Evolutionary conservation across 2,113 vertebrate genomes (phyloP).

Genomic region (Anser brachyrhynchus): DNA sequence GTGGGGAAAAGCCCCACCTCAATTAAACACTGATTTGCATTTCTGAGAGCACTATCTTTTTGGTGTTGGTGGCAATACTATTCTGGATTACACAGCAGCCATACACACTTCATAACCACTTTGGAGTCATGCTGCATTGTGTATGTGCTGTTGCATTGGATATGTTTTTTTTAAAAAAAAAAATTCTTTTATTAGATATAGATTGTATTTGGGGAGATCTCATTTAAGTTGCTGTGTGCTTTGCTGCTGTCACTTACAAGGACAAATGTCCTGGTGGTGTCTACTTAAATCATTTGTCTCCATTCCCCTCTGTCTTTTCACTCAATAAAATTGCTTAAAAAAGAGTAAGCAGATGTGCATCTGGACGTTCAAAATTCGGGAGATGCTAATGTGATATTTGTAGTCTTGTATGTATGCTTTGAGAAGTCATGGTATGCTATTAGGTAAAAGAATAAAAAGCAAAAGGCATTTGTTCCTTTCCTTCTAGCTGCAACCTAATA

Average conservation of each 20-base stretch:
- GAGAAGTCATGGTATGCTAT: not conserved
- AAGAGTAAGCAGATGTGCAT: not conserved
- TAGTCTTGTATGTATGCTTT: not conserved
- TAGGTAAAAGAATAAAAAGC: not conserved
- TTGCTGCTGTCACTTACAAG: not conserved
- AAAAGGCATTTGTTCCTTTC: not conserved
- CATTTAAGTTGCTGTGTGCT: not conserved
- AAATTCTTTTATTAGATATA: not conserved
- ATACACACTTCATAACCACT: not conserved
- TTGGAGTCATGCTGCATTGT: not conserved
- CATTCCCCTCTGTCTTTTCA: not conserved
- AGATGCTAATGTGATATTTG: not conserved
- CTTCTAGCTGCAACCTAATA: not conserved
- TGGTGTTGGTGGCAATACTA: not conserved
- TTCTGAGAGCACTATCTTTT: not conserved
- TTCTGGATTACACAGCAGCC: not conserved
- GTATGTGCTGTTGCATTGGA: not conserved
- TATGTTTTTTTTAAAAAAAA: not conserved
- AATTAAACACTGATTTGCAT: not conserved
- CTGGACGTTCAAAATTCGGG: not conserved
- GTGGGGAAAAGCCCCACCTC: not conserved
- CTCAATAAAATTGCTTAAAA: not conserved
- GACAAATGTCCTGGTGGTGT: not conserved
- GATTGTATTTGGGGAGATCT: not conserved
- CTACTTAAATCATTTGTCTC: not conserved